Evolutionary conservation across 1,140 invertebrate species (phyloP).

Genomic region (Zaprionus lachaisei): DNA sequence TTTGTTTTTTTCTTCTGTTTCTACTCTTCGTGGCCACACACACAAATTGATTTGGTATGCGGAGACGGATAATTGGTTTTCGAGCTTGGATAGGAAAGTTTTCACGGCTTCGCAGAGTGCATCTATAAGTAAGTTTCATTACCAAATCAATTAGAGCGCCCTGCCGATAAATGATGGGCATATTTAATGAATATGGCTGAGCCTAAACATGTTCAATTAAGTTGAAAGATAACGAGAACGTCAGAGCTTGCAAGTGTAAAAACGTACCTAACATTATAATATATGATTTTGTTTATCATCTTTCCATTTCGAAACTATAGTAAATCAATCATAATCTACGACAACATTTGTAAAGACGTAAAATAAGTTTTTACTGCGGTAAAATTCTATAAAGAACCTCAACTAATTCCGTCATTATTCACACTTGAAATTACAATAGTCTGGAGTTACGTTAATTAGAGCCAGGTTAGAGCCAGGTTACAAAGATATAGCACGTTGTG

Average conservation of each 20-base stretch:
- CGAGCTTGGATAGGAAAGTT: slow-evolving; percentile 29
- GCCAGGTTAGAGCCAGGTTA: slow-evolving; percentile 1
- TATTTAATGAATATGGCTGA: slow-evolving; percentile 15
- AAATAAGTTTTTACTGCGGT: not conserved
- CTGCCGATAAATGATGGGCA: slow-evolving; percentile 24
- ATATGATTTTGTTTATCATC: not conserved
- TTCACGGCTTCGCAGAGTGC: slow-evolving; percentile 23
- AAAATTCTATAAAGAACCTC: not conserved
- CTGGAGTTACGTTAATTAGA: not conserved
- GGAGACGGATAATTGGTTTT: slow-evolving; percentile 56
- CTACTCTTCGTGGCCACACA: slow-evolving; percentile 22
- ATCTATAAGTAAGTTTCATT: slow-evolving; percentile 39
- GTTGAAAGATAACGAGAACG: slow-evolving; percentile 1
- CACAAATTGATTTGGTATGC: slow-evolving; percentile 57
- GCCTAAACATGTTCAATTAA: not conserved
- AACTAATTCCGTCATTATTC: not conserved
- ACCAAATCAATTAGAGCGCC: slow-evolving; percentile 50
- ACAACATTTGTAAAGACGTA: not conserved
- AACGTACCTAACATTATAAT: not conserved
- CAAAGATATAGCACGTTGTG: not conserved
- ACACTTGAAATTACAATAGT: not conserved
- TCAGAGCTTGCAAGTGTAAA: not conserved
- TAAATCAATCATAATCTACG: not conserved
- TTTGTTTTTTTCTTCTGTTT: slow-evolving; percentile 7
- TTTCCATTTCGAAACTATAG: not conserved